A percentile compares a stretch with the other conserved stretches of the same genome.
phyloP scores from a whole-genome alignment of 2,888 invertebrate species.

The Choreutis nemorana region DNA sequence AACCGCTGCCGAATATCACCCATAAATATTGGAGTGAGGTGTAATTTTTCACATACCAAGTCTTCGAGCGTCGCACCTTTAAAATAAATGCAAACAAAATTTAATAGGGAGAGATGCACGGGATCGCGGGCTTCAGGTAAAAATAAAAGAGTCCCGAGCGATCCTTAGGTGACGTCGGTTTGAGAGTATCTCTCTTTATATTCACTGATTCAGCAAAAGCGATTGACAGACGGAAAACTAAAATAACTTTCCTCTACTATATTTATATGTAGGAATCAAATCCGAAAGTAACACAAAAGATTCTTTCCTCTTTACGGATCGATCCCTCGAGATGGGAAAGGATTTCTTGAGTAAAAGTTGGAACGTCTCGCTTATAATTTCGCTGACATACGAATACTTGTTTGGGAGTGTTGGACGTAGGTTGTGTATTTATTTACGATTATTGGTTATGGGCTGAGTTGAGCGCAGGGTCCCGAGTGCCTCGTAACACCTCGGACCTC shows the following conservation, averaged over 20 bases:
- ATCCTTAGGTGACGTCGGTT: constrained; percentile 35
- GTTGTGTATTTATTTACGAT: constrained; percentile 56
- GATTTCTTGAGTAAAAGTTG: constrained; percentile 10
- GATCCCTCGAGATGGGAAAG: constrained; percentile 6
- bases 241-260: neutral
- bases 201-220: constrained; percentile 9
- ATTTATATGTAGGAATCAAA: neutral
- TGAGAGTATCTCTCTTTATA: constrained; percentile 13
- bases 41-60: constrained; percentile 68
- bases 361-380: neutral
- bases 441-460: constrained; percentile 63
- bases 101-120: constrained; percentile 67
- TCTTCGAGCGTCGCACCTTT: constrained; percentile 65
- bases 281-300: constrained; percentile 1
- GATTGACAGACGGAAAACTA: constrained; percentile 1
- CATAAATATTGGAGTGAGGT: constrained; percentile 67
- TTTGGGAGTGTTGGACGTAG: constrained; percentile 14
- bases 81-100: constrained; percentile 68
- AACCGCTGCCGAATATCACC: constrained; percentile 67
- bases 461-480: constrained; percentile 51
- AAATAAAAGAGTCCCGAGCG: constrained; percentile 58
- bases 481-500: constrained; percentile 60
- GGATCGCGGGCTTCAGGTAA: constrained; percentile 59
- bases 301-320: neutral
- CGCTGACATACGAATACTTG: neutral